Base-by-base conservation (phyloP, 2,113 vertebrate species). In the Lasiurus cinereus region DNA sequence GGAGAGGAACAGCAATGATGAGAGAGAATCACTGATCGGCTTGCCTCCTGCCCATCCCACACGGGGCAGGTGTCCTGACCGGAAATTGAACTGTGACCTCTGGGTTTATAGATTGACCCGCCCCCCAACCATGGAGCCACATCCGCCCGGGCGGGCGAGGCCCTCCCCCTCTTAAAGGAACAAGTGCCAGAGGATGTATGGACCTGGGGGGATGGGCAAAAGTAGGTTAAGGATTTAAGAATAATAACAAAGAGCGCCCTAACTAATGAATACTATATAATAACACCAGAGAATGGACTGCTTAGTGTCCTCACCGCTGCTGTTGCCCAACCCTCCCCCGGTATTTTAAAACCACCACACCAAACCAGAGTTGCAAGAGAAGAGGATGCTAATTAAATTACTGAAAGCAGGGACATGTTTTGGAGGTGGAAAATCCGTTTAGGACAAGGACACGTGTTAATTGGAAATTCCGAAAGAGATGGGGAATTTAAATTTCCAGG, bases 381-480 rank as follows among this genome's bases (percentile, higher is more conserved):
- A 36, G 79, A 94, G 24, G n/a, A 43, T 83, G 50, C 8, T 83
- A 69, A 66, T 74, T 87, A 84, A 78, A 67, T 80, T 52, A 64
- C 24, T 16, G 31, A 89, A 95, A 48, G 43, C 2, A 78, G 88
- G 88, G 33, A 91, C 52, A 70, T 29, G 76, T 76, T 85, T 88
- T 52, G 8, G n/a, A 64, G 36, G 27, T 93, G 62, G 85, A 93
- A 93, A 92, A 82, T 67, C 54, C 18, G 48, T 13, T 84, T 92
- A 90, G 90, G 48, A 67, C n/a, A 79, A 93, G 54, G 87, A 85
- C 18, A 64, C 83, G 48, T 33, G 46, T 21, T 90, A 91, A 79
- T 64, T 90, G 77, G 78, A 93, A 95, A 84, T 46, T 62, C 29
- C 69, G 56, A 92, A 93, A 83, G 77, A 94, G 46, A 70, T 22